Conservation (phyloP, 2,888 invertebrate species). For the Melinopterus prodromus region DNA sequence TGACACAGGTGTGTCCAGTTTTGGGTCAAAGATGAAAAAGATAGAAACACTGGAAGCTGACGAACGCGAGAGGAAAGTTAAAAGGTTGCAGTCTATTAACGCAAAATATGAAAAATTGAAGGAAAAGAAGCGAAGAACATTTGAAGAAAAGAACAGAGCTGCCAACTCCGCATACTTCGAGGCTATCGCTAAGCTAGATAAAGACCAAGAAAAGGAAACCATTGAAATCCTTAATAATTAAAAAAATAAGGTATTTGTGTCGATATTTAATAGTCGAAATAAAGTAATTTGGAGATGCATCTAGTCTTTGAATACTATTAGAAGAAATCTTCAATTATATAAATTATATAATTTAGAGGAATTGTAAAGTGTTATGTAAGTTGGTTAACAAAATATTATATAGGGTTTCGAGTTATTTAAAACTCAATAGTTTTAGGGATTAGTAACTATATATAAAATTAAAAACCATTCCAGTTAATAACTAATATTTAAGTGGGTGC, state of each 20-base stretch:
- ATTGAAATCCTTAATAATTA: background rate
- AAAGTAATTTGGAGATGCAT: background rate
- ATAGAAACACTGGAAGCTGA: background rate
- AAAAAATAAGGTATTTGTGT: background rate
- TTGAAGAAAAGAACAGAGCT: background rate
- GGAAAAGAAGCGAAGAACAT: background rate
- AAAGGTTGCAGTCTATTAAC: background rate
- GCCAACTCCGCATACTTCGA: background rate
- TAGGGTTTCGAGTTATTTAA: too few relatives aligned
- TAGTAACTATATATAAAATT: too few relatives aligned
- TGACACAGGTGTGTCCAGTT: background rate
- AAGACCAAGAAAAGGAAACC: background rate
- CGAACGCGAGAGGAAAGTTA: background rate
- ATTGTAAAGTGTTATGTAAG: too few relatives aligned
- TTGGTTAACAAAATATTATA: too few relatives aligned
- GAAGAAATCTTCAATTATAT: too few relatives aligned
- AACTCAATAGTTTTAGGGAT: too few relatives aligned
- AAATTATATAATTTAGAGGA: too few relatives aligned
- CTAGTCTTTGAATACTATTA: too few relatives aligned
- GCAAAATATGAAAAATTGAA: background rate
- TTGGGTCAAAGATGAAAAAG: background rate
- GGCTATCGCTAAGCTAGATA: background rate
- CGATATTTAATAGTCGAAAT: background rate
- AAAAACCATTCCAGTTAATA: too few relatives aligned
- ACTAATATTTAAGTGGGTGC: too few relatives aligned